These are phyloP conservation scores for Dryobates pubescens DNA, from an alignment of 2,797 vertebrate genomes.

Conservation along the genomic window DNA sequence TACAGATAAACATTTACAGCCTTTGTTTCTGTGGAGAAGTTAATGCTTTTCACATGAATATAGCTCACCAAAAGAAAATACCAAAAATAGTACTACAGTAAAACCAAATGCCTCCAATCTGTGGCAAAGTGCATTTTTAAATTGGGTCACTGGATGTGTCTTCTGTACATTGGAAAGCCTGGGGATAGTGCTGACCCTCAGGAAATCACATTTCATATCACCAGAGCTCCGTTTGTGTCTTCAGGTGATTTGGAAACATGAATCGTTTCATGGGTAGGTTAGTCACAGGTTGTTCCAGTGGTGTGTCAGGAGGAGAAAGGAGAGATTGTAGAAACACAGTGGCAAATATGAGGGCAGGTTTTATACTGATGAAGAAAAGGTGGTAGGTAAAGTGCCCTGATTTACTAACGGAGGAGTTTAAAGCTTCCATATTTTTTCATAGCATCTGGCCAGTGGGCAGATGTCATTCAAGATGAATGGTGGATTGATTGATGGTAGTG, in stretches of 20 bases:
- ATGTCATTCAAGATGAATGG: background rate
- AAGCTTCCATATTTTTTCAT: background rate
- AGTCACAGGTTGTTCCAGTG: background rate
- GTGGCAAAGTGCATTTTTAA: background rate
- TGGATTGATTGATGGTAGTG: background rate
- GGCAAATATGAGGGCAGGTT: background rate
- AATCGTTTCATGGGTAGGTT: background rate
- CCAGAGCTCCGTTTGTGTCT: background rate
- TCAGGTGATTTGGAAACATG: background rate
- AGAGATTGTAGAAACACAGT: background rate
- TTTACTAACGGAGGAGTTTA: background rate
- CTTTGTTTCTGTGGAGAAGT: background rate
- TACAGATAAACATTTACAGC: background rate
- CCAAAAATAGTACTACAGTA: background rate
- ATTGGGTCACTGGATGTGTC: background rate
- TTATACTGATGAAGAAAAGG: background rate
- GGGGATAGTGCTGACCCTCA: background rate
- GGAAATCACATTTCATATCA: background rate
- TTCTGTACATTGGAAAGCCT: background rate
- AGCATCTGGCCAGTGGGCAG: too few species aligned
- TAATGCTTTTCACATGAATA: background rate
- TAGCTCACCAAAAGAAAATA: background rate
- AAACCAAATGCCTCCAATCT: background rate
- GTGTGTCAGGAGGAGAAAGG: background rate
- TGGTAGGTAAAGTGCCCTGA: background rate